phyloP scores from a whole-genome alignment of 1,140 invertebrate species.

The Neocloeon triangulifer region DNA sequence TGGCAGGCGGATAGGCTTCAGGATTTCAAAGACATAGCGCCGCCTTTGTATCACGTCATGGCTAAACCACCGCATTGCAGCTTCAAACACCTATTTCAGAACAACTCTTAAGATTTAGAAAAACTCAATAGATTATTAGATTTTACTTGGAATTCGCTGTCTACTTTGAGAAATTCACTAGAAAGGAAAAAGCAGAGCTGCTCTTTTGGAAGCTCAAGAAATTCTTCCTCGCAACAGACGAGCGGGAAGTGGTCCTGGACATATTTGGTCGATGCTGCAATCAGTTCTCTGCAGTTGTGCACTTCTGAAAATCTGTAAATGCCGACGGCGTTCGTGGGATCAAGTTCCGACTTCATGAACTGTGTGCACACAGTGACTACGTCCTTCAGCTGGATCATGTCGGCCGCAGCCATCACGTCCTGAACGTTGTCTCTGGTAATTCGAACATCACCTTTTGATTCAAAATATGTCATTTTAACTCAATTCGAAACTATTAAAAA shows the following conservation, averaged over 20 bases:
- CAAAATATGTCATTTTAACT: no score
- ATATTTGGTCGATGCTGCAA: constrained; percentile 56
- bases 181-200: constrained; percentile 56
- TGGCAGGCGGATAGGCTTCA: constrained; percentile 62
- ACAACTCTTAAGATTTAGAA: constrained; percentile 5
- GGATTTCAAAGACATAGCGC: constrained; percentile 67
- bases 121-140: constrained; percentile 9
- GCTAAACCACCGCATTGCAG: constrained; percentile 74
- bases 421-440: constrained; percentile 58
- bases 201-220: constrained; percentile 62
- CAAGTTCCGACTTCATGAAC: constrained; percentile 69
- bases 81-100: constrained; percentile 50
- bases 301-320: constrained; percentile 81
- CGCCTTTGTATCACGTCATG: constrained; percentile 57
- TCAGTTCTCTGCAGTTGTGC: constrained; percentile 64
- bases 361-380: constrained; percentile 70
- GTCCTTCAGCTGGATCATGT: constrained; percentile 76
- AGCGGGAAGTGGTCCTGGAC: constrained; percentile 75
- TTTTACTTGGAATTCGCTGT: constrained; percentile 69
- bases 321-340: constrained; percentile 75
- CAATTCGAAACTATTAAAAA: constrained; percentile 1
- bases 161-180: constrained; percentile 73
- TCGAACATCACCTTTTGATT: constrained; percentile 27
- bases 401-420: constrained; percentile 70
- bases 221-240: constrained; percentile 68